These are phyloP conservation scores for Eulacestoma nigropectus DNA, from an alignment of 2,113 vertebrate genomes.

Conservation along the genomic window DNA sequence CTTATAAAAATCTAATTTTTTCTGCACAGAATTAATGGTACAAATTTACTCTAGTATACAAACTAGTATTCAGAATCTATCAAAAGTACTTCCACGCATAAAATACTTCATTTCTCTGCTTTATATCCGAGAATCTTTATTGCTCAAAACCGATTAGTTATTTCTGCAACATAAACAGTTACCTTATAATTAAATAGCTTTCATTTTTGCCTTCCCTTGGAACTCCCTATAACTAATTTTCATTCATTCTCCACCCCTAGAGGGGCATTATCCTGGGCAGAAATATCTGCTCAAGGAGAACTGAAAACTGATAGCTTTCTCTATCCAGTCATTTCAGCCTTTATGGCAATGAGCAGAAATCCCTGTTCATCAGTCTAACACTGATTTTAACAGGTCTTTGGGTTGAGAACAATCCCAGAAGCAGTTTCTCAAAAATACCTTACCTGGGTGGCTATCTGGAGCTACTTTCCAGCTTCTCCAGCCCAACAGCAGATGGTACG, in stretches of 20 bases:
- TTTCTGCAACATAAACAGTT: not conserved
- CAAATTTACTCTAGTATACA: not conserved
- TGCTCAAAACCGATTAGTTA: not conserved
- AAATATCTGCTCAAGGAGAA: not conserved
- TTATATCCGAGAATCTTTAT: not conserved
- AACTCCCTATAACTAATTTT: not conserved
- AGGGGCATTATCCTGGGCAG: not conserved
- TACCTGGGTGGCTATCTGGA: not conserved
- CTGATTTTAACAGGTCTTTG: not conserved
- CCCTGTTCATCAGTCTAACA: not conserved
- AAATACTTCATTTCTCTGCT: not conserved
- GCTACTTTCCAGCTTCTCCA: not conserved
- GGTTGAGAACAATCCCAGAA: not conserved
- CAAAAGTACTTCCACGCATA: not conserved
- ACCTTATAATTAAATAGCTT: not conserved
- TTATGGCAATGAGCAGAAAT: not conserved
- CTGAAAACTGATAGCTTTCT: not conserved
- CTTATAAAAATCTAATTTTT: not conserved
- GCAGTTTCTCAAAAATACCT: not conserved
- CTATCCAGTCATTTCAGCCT: not conserved
- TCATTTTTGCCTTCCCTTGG: not conserved
- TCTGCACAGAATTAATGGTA: not conserved
- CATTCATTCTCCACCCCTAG: not conserved
- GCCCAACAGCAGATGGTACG: rapidly evolving
- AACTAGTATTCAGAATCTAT: not conserved